Evolutionary conservation across 2,113 vertebrate genomes (phyloP), one percentile per base, ranked within the genome.

Genomic region (Phocoena phocoena): DNA sequence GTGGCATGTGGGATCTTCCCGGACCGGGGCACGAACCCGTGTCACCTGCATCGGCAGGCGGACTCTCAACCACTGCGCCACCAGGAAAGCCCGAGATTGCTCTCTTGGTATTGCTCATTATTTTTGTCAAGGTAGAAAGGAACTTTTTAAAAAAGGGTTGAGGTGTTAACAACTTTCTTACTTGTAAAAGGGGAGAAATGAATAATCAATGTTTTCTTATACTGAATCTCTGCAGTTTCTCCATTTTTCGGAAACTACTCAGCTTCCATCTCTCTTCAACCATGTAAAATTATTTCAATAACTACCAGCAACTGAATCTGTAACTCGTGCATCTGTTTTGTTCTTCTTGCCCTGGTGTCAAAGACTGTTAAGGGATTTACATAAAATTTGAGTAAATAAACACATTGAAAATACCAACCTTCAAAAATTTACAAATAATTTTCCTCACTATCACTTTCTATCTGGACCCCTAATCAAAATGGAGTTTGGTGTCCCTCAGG

Each of bases 291-390:
- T 81, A 76, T 81, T 93, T 89, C 33, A 74, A 4, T 81, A 87
- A 87, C 60, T 44, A 68, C 41, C 31, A 86, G 17, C 31, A 90
- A 70, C 7, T 68, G 12, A 74, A 53, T 25, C 80, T 68, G 23
- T 4, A 44, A 87, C 23, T 74, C 38, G 6, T 21, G 7, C 44
- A 68, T 80, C 36, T 31, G 13, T 62, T 86, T 58, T 90, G 15
- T 81, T 90, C 20, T 80, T 97, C 38, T 85, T 73, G 31, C 38
- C 28, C 62, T 53, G n/a, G 68, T n/a, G 44, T 71, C 74, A 95
- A 87, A 90, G 2, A 12, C 14, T 79, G 1, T 82, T 70, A 63
- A 92, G 28, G 44, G 23, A n/a, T 23, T 9, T 36, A 73, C 2
- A 62, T 73, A 53, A 93, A 81, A 68, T 62, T 21, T 60, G 67